Evolutionary conservation across 1,140 invertebrate species (phyloP), one percentile per base, ranked within the genome.

Genomic region (Melitaea cinxia): DNA sequence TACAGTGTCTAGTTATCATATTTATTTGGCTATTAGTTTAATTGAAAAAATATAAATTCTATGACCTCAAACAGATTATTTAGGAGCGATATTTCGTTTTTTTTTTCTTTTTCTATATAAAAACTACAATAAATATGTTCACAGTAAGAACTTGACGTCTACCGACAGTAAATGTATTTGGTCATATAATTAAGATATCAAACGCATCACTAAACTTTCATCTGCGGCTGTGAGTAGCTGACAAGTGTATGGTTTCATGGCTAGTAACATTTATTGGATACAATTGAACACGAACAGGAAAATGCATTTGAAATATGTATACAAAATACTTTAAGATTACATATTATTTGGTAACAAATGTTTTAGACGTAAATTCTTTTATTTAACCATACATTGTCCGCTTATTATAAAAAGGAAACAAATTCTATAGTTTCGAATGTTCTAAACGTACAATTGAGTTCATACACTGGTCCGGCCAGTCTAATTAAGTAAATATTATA

Each of bases 381-480:
- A 33, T 30, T 9, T 33, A 33, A 33, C 37, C 37, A 42, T 42
- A 42, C 37, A 42, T 4, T 17, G 37, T 42, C 37, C 6, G 30
- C 30, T 15, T 42, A n/a, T 17, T 14, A 39, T 39, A 39, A 14
- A 14, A n/a, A 14, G n/a, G 37, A 42, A 42, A 42, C 17, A 17
- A 42, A 17, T 24, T 53, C 9, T 55, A 58, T 63, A 58, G 66
- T 52, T 62, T 39, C 7, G 37, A 42, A 19, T 28, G 53, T 53
- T 15, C 35, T 56, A 49, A 42, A 42, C n/a, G 37, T 42, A 42
- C 37, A 42, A 17, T 42, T 42, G 37, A 42, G 17, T 42, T 15
- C 35, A 37, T 17, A 42, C 79, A 42, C 79, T 80, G 83, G 80
- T 70, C 77, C 83, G 56, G 83, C 83, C 83, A 83, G 82, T 50